Conservation (phyloP, 2,797 vertebrate genomes). For the Mus spretus region DNA sequence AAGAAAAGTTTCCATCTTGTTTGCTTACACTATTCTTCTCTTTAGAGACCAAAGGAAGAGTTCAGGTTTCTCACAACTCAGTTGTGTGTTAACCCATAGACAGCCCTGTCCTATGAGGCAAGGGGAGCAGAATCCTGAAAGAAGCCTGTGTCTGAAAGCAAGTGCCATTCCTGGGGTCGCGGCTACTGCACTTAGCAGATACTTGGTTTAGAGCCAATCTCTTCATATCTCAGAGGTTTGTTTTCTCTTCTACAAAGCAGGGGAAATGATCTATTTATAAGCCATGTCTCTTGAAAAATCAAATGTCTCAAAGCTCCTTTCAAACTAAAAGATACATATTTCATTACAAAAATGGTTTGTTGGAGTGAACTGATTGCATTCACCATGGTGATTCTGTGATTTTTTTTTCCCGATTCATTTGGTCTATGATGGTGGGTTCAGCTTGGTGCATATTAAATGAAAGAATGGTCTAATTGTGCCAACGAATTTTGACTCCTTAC, state of each 20-base stretch:
- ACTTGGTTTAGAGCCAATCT: not conserved
- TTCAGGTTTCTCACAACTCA: not conserved
- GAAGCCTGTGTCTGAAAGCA: not conserved
- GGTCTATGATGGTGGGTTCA: constrained; percentile 57
- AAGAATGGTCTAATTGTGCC: constrained; percentile 64
- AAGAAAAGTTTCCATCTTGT: not conserved
- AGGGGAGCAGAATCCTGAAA: not conserved
- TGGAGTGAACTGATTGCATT: constrained; percentile 19
- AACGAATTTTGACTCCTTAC: constrained; percentile 49
- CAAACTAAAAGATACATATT: constrained; percentile 30
- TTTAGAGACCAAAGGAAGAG: not conserved
- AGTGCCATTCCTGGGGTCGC: not conserved
- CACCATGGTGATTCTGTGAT: not conserved
- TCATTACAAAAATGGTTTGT: not conserved
- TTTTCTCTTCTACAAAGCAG: constrained; percentile 11
- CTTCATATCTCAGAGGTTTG: not conserved
- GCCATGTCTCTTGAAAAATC: constrained; percentile 15
- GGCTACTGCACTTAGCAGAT: not conserved
- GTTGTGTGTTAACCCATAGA: not conserved
- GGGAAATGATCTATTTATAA: not conserved
- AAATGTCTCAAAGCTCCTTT: not conserved
- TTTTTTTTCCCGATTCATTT: constrained; percentile 25
- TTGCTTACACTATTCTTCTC: not conserved
- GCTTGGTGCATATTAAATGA: constrained; percentile 61
- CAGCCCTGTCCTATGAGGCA: not conserved